Evolutionary conservation across 2,113 vertebrate genomes (phyloP).

Genomic region (Chionomys nivalis): DNA sequence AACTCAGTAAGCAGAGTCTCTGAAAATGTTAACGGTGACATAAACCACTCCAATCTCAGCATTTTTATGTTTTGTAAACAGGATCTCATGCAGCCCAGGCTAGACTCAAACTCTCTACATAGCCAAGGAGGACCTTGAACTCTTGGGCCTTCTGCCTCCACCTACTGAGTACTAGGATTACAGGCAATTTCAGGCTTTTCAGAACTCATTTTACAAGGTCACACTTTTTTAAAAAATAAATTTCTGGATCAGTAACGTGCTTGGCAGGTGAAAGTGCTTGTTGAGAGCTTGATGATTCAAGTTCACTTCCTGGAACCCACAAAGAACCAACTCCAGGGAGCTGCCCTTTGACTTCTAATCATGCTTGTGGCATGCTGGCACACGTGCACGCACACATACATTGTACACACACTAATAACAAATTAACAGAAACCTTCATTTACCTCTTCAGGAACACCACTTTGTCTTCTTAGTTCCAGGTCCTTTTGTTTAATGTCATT

Average conservation of each 20-base stretch:
- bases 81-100: neutral
- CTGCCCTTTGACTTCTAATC: neutral
- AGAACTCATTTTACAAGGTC: slow-evolving; percentile 21
- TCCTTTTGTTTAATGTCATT: slow-evolving; percentile 95
- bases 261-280: neutral
- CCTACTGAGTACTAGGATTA: neutral
- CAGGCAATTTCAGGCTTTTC: slow-evolving; percentile 35
- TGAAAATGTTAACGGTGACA: neutral
- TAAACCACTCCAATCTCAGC: slow-evolving; percentile 32
- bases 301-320: neutral
- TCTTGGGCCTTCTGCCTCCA: neutral
- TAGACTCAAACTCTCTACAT: neutral
- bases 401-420: neutral
- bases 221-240: slow-evolving; percentile 46
- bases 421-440: neutral
- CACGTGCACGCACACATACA: too few relatives aligned
- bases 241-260: neutral
- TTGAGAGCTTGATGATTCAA: neutral
- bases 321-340: too few relatives aligned
- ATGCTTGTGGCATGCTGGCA: neutral
- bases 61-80: slow-evolving; percentile 5
- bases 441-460: slow-evolving; percentile 84
- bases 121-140: neutral
- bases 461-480: slow-evolving; percentile 88
- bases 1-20: slow-evolving; percentile 11